Percentiles rank a stretch among this genome's conserved stretches.
Conservation (phyloP, 2,797 vertebrate species). For the Hippopotamyrus pictus region DNA sequence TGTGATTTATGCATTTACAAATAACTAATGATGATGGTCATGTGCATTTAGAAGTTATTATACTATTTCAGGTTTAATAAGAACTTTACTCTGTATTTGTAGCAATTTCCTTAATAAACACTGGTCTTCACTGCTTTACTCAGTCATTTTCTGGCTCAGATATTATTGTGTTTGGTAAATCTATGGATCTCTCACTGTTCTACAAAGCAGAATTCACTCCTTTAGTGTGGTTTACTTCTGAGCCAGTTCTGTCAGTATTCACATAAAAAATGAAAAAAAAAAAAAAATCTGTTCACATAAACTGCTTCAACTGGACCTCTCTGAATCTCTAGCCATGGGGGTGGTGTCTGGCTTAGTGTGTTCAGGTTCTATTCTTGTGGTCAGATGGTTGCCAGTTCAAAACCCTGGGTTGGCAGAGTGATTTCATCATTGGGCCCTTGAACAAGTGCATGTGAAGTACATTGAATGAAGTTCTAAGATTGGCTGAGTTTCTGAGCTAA, state of each 20-base stretch:
- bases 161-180: neutral
- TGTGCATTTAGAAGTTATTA: slow-evolving; percentile 42
- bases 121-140: slow-evolving; percentile 39
- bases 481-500: neutral
- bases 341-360: neutral
- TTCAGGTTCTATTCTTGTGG: neutral
- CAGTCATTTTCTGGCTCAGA: neutral
- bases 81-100: slow-evolving; percentile 57
- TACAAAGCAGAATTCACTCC: neutral
- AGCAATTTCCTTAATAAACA: slow-evolving; percentile 66
- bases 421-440: neutral
- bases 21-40: slow-evolving; percentile 31
- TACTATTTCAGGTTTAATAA: slow-evolving; percentile 46
- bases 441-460: neutral
- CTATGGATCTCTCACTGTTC: neutral
- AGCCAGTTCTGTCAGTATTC: neutral
- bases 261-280: neutral
- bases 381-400: neutral
- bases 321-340: neutral
- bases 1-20: slow-evolving; percentile 42
- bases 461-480: neutral
- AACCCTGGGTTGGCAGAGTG: neutral
- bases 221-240: neutral
- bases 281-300: neutral
- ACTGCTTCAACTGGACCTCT: neutral